Evolutionary conservation across 37 sponge, comb jelly and placozoan genomes (phyloP).

Genomic region (Ianthella basta): DNA sequence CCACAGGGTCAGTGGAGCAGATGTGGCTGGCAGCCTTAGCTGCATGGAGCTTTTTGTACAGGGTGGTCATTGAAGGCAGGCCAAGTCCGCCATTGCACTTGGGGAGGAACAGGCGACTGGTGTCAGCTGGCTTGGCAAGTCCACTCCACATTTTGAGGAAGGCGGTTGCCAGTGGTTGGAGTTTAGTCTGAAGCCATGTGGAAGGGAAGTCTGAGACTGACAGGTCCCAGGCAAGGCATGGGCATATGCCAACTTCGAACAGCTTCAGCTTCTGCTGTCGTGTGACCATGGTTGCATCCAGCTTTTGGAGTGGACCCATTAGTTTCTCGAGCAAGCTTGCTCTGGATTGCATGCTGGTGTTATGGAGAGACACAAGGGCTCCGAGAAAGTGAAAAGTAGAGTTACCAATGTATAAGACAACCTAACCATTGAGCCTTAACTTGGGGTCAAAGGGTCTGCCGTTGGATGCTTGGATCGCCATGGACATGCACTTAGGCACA

Average conservation of each 20-base stretch:
- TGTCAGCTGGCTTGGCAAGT: background rate
- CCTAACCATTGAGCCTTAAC: background rate
- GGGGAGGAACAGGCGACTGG: background rate
- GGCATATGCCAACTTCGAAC: background rate
- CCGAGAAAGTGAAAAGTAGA: background rate
- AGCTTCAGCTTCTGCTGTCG: constrained; percentile 11
- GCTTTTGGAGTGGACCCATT: background rate
- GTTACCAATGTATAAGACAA: background rate
- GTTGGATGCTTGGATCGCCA: background rate
- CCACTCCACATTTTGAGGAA: constrained; percentile 2
- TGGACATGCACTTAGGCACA: no score
- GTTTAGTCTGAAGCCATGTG: background rate
- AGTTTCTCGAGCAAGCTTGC: background rate
- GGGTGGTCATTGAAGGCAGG: background rate
- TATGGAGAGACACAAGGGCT: background rate
- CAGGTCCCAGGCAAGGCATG: background rate
- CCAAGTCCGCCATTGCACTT: background rate
- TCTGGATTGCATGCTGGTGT: background rate
- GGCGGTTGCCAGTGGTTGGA: background rate
- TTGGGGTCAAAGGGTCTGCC: background rate
- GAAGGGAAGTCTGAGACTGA: background rate
- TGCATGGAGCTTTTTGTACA: background rate
- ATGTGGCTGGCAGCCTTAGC: no score
- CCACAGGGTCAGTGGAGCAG: no score
- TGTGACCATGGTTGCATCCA: background rate